Conservation (phyloP, 2,113 vertebrate species). For the Australoheros scitulus region DNA sequence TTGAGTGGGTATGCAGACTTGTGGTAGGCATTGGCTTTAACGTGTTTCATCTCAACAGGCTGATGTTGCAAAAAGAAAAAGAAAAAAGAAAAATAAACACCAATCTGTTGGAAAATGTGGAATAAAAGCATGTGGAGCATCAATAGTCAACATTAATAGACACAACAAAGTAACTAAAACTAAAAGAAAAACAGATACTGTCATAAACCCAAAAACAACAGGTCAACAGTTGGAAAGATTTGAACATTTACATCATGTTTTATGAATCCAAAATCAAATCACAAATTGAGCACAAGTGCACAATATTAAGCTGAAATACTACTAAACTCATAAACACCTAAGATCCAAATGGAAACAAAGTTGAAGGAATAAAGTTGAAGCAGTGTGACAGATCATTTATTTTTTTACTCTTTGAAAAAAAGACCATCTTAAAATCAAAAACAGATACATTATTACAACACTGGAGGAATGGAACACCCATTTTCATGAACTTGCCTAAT, state of each 20-base stretch:
- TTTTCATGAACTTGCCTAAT: not conserved
- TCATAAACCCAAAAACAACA: not conserved
- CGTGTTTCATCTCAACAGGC: not conserved
- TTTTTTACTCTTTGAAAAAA: not conserved
- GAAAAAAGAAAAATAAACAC: too few species aligned
- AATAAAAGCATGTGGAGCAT: slow-evolving; percentile 1
- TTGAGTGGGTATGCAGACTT: not conserved
- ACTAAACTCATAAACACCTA: not conserved
- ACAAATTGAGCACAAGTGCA: not conserved
- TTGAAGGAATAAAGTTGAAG: not conserved
- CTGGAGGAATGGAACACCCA: not conserved
- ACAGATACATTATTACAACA: not conserved
- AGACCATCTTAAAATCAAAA: not conserved
- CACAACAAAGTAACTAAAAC: not conserved
- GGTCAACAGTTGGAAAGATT: not conserved
- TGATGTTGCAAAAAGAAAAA: not conserved
- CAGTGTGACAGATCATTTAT: not conserved
- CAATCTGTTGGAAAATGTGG: not conserved
- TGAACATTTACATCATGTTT: not conserved
- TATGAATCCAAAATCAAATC: not conserved
- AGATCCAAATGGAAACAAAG: not conserved
- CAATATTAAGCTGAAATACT: not conserved
- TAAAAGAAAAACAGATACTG: not conserved
- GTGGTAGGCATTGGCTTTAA: not conserved
- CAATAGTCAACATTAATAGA: not conserved